phyloP scores from a whole-genome alignment of 2,113 vertebrate genomes.

The Xiphorhynchus elegans region DNA sequence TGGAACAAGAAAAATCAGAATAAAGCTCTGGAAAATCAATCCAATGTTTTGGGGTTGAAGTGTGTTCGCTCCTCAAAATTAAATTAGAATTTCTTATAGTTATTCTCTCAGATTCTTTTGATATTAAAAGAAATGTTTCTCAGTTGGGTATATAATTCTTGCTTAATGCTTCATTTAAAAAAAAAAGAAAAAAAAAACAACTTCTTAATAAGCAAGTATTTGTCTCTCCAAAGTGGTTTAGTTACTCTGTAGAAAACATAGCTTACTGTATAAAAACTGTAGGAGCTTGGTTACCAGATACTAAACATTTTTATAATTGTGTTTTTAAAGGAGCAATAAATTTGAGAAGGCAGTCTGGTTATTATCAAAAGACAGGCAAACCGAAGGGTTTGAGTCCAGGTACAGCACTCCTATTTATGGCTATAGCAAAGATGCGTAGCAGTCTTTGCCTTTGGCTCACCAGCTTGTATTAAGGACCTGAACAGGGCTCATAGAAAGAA shows the following conservation, averaged over 20 bases:
- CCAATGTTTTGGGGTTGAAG: not conserved
- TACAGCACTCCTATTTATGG: not conserved
- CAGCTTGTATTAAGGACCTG: not conserved
- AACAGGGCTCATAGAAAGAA: not conserved
- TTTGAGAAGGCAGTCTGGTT: not conserved
- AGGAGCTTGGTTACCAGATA: not conserved
- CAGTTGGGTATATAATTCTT: not conserved
- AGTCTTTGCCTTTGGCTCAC: not conserved
- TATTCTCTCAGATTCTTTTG: not conserved
- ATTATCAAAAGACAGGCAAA: not conserved
- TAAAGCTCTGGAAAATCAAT: not conserved
- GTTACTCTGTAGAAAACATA: not conserved
- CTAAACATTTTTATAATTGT: not conserved
- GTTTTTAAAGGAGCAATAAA: not conserved
- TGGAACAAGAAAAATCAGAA: not conserved
- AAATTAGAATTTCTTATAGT: not conserved
- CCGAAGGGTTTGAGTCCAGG: not conserved
- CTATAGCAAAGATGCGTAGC: accelerated
- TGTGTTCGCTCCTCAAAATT: not conserved
- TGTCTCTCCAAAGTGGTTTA: not conserved
- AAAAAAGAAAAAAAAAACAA: accelerated
- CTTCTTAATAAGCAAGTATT: not conserved
- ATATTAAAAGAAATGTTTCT: not conserved
- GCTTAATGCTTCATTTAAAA: not conserved
- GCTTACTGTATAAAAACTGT: not conserved